Base-by-base conservation (phyloP, 2,888 invertebrate genomes). In the Thecophora atra region DNA sequence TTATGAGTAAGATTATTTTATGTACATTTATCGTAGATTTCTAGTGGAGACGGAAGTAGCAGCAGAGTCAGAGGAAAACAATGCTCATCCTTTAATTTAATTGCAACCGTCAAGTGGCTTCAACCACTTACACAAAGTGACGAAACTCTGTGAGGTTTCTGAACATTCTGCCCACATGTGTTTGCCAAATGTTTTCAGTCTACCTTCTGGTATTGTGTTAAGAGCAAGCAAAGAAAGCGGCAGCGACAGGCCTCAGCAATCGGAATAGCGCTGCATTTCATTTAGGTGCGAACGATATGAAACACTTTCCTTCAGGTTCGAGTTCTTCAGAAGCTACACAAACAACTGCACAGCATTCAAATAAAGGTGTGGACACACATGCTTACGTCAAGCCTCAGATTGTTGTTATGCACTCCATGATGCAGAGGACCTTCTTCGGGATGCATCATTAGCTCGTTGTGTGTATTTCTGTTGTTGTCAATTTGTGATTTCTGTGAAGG, bases 161-260 rank as follows among this genome's bases (percentile, higher is more conserved):
- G 78, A 74, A 77, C 79, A 79, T 80, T 80, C 80, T 79, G 79
- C 79, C 77, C 80, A 84, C 84, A 85, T 85, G 81, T 85, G 85
- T 80, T 81, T 80, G 79, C 85, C 85, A 85, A 85, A 85, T 85
- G 85, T 63, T 68, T 58, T 70, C 70, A 42, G 62, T 63, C 24
- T 6, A 58, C 26, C 11, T 28, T 58, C 8, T 58, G 58, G n/a
- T 42, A 19, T 66, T 51, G 15, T 17, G 8, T 17, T 19, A 42
- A 37, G 37, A 30, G 56, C 19, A 56, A 37, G 42, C 52, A 56
- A n/a, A 37, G 44, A 28, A 21, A 26, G 4, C 47, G 47, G 44
- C 5, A 30, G 37, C 62, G 71, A 69, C 60, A 37, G 37, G 11
- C 37, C n/a, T n/a, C n/a, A n/a, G n/a, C n/a, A n/a, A n/a, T n/a